Evolutionary conservation across 37 sponge, comb jelly and placozoan species (phyloP), one percentile per base, ranked within the genome.

Genomic region (Aplysina aerophoba): DNA sequence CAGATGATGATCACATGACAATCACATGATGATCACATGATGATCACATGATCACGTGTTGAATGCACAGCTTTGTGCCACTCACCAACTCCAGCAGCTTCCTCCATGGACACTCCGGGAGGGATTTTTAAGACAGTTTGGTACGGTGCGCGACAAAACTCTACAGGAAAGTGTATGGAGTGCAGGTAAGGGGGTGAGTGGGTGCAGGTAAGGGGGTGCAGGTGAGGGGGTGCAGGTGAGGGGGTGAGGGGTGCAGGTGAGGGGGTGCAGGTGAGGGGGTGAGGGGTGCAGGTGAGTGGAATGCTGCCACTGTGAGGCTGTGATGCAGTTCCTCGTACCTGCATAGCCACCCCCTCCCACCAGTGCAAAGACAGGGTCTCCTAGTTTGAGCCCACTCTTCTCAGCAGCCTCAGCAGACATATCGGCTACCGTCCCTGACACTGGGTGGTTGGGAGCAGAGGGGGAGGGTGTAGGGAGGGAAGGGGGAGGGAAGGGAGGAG

Each of bases 331-430:
- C 25, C 27, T 27, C 27, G 2, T 58, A 93, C 96, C 94, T 82
- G 96, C 96, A 89, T 96, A 96, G 2, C 96, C 96, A 12, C 96
- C 96, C 21, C 96, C 96, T 22, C 94, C 96, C 56, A 96, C 67
- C 57, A 96, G 84, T 0, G 94, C 94, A 93, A 93, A 93, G 34
- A 96, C 96, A 27, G 64, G 14, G 57, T 96, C 92, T 53, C 96
- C 96, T 80, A 79, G 27, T 79, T 88, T 88, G 4, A 93, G 64
- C 36, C 83, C 85, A 22, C 86, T 54, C 62, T 85, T 68, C 15
- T 54, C 77, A 3, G 63, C 69, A 59, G 89, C 96, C 34, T 74
- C 69, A 24, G 20, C 54, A 50, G 85, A 59, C 50, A 95, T 0
- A 8, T 72, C 79, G 0, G 21, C 86, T 53, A 95, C 87, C 8